Evolutionary conservation across 2,888 invertebrate species (phyloP).

Genomic region (Pachymerium ferrugineum): DNA sequence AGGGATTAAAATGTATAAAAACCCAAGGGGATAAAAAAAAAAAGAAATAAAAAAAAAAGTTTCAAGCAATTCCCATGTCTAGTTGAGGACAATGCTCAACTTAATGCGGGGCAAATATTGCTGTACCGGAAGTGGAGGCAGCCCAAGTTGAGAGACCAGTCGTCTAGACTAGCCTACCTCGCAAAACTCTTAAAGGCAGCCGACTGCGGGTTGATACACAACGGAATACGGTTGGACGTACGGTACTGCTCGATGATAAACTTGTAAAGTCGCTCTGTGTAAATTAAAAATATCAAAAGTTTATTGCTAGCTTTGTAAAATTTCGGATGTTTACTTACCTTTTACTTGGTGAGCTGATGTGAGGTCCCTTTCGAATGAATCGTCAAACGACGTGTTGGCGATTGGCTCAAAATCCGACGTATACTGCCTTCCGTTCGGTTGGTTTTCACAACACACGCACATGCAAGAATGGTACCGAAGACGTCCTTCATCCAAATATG

Average conservation of each 20-base stretch:
- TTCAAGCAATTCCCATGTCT: too few relatives aligned
- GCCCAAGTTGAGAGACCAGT: slow-evolving; percentile 32
- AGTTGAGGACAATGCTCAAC: background rate
- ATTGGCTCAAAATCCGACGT: slow-evolving; percentile 86
- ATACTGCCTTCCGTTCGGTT: slow-evolving; percentile 72
- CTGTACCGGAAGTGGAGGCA: slow-evolving; percentile 29
- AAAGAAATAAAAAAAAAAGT: too few relatives aligned
- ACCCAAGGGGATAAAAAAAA: too few relatives aligned
- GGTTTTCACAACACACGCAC: slow-evolving; percentile 93
- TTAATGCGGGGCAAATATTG: background rate
- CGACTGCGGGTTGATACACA: slow-evolving; percentile 99
- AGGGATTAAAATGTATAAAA: too few relatives aligned
- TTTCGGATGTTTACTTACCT: slow-evolving; percentile 57
- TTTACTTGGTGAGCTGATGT: slow-evolving; percentile 89
- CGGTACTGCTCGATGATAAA: slow-evolving; percentile 91
- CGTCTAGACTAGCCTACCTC: slow-evolving; percentile 62
- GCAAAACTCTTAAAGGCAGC: slow-evolving; percentile 99
- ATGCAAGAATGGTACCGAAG: slow-evolving; percentile 99
- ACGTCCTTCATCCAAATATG: slow-evolving; percentile 95
- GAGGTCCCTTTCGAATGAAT: slow-evolving; percentile 93
- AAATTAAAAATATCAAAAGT: slow-evolving; percentile 37
- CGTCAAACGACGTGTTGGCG: slow-evolving; percentile 86
- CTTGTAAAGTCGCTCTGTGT: slow-evolving; percentile 96
- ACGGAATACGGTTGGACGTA: slow-evolving; percentile 89
- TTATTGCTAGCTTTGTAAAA: background rate